Base-by-base conservation (phyloP, 2,113 vertebrate genomes). In the Nesoenas mayeri region DNA sequence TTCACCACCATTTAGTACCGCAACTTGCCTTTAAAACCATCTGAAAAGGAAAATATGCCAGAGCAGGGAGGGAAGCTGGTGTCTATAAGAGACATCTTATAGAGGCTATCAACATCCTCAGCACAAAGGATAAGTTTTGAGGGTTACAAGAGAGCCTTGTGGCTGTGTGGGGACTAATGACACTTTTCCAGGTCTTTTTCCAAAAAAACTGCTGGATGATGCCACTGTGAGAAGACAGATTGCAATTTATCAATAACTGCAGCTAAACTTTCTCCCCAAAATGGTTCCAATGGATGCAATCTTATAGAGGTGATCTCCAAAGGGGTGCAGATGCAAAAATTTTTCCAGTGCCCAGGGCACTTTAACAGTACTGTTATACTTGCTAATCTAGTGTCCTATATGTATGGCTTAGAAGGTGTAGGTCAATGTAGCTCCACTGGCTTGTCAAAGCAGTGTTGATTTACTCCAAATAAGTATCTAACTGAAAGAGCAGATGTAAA, bases 221-320 rank as follows among this genome's bases (percentile, higher is more conserved):
- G 60, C 25, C 31, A 25, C 71, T 73, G n/a, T 58, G 50, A 91
- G 31, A 89, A 65, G 44, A 57, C 0, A 73, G 50, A 34, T 18
- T 69, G 21, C 28, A 34, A 42, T 34, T 40, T 44, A 5, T 36
- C 69, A 78, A 34, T 34, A 40, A 58, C 34, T 74, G 60, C 16
- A 13, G 20, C 16, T 58, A 50, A 80, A 42, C n/a, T 50, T 85
- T 29, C 38, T 71, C 50, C 47, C 67, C 25, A 12, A 47, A 70
- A 69, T n/a, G 3, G 0, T 10, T 89, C 24, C 2, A 1, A 28
- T 20, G 40, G 29, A 19, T 69, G 22, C 1, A 1, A 11, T 65
- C n/a, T 83, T 78, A 19, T 1, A 47, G 42, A 78, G 15, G 28
- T 50, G 47, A 54, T 50, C 58, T 79, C 62, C 54, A 73, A 72